phyloP scores from a whole-genome alignment of 2,888 invertebrate genomes.

The Pyrrhia umbra region DNA sequence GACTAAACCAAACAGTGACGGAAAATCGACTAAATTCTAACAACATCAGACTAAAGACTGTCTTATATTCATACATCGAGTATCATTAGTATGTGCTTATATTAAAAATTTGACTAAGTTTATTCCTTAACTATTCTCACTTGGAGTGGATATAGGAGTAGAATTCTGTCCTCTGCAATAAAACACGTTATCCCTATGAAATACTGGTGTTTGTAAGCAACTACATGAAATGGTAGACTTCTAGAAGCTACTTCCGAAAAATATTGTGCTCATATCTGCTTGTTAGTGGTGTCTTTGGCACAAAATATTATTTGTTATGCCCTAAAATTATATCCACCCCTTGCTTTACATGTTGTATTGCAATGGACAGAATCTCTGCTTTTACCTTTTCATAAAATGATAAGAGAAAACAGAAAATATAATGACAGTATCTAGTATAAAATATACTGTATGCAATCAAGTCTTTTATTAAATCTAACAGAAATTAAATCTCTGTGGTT shows the following conservation, averaged over 20 bases:
- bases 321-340: conserved; percentile 2
- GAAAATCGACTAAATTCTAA: conserved; percentile 22
- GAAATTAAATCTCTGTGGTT: background rate
- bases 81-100: conserved; percentile 45
- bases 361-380: conserved; percentile 16
- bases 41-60: conserved; percentile 15
- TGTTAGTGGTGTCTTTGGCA: conserved; percentile 28
- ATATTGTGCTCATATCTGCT: background rate
- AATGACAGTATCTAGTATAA: background rate
- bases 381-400: conserved; percentile 21
- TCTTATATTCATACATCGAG: conserved; percentile 37
- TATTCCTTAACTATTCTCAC: conserved; percentile 41
- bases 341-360: conserved; percentile 2
- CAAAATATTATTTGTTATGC: conserved; percentile 26
- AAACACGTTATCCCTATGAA: background rate
- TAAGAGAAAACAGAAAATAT: background rate
- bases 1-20: conserved; percentile 9
- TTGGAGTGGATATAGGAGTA: conserved; percentile 59
- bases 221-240: background rate
- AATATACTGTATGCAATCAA: background rate
- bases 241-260: background rate
- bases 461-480: background rate
- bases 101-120: conserved; percentile 48
- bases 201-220: background rate
- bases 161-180: conserved; percentile 10